phyloP scores from a whole-genome alignment of 2,888 invertebrate genomes.

The Acanthosepion esculentum region DNA sequence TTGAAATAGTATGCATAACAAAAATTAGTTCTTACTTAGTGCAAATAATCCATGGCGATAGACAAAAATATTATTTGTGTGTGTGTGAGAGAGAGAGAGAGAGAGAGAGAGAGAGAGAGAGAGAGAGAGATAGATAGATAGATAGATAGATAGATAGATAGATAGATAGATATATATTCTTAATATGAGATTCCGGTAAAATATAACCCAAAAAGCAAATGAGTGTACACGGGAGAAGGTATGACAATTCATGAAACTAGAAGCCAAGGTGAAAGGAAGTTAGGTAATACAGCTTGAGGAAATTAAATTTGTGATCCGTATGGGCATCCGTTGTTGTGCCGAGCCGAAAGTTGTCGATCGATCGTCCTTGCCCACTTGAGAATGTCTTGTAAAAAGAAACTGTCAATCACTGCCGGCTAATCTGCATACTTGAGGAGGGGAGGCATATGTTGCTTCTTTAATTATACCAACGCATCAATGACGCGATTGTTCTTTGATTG shows the following conservation, averaged over 20 bases:
- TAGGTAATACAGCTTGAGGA: background rate
- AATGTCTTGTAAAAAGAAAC: conserved; percentile 17
- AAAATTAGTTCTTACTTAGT: too few relatives aligned
- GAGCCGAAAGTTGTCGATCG: conserved; percentile 13
- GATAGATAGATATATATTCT: too few relatives aligned
- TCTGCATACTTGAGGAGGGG: conserved; percentile 6
- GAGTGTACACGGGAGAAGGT: background rate
- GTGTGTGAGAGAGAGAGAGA: background rate
- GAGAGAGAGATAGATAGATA: too few relatives aligned
- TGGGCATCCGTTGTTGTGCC: background rate
- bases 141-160: too few relatives aligned
- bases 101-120: background rate
- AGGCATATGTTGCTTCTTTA: background rate
- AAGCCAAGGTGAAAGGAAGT: background rate
- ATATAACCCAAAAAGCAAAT: background rate
- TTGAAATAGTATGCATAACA: too few relatives aligned
- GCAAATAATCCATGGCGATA: too few relatives aligned
- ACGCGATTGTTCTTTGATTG: conserved; percentile 7
- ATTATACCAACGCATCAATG: conserved; percentile 18
- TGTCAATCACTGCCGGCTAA: background rate
- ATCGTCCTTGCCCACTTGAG: background rate
- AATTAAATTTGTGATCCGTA: background rate
- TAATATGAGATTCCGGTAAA: background rate
- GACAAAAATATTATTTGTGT: background rate
- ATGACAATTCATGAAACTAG: background rate